These are phyloP conservation scores for Xestia sexstrigata DNA, from an alignment of 2,888 invertebrate genomes.

Conservation along the genomic window DNA sequence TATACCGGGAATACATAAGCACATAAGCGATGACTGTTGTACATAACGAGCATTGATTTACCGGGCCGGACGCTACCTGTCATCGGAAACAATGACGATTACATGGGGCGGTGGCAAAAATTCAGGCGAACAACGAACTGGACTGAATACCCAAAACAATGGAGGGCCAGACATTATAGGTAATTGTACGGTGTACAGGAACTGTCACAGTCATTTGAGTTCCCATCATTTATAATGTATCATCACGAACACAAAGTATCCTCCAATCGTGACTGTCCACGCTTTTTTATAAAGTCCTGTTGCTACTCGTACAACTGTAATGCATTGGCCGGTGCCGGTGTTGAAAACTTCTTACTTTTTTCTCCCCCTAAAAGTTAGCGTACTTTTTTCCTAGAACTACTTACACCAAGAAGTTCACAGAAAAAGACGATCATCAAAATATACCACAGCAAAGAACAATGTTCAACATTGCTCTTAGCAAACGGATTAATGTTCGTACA, in stretches of 20 bases:
- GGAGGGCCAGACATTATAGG: conserved; percentile 38
- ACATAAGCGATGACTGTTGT: conserved; percentile 86
- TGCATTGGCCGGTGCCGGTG: not conserved
- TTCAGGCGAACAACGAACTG: conserved; percentile 60
- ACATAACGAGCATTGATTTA: conserved; percentile 86
- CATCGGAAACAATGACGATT: conserved; percentile 84
- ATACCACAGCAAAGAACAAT: not conserved
- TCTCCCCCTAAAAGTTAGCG: not conserved
- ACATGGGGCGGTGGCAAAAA: conserved; percentile 78
- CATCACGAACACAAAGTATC: conserved; percentile 30
- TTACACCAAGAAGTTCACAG: not conserved
- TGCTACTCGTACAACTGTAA: not conserved
- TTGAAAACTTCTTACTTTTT: conserved; percentile 25
- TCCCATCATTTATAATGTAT: conserved; percentile 43
- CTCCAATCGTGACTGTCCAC: conserved; percentile 3
- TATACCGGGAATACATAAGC: conserved; percentile 83
- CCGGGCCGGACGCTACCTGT: conserved; percentile 84
- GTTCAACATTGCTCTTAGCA: not conserved
- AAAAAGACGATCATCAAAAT: conserved; percentile 15
- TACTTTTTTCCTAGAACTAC: conserved; percentile 9
- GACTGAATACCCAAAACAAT: conserved; percentile 54
- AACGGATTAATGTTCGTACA: conserved; percentile 1
- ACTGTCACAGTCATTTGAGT: conserved; percentile 41
- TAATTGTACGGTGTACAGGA: conserved; percentile 45
- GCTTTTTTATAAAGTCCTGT: not conserved